Percentiles rank a stretch among this genome's conserved stretches.
These are phyloP conservation scores for Melanotaenia trifasciata DNA, from an alignment of 2,797 vertebrate species.

Conservation along the genomic window DNA sequence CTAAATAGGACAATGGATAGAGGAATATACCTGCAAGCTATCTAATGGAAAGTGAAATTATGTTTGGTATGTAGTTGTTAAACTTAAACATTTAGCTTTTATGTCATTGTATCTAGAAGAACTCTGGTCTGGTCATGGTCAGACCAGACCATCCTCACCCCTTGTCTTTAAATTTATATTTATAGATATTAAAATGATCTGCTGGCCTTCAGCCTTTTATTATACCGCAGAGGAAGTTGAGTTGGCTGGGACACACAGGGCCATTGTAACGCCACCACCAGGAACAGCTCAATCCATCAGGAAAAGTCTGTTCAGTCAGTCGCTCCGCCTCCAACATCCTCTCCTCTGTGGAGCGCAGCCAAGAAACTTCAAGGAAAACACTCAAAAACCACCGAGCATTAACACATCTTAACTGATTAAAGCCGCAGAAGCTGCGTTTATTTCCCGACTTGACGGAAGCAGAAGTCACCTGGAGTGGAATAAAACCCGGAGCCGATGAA, in stretches of 20 bases:
- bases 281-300: conserved; percentile 62
- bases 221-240: conserved; percentile 62
- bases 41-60: too few species aligned
- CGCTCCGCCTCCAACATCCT: conserved; percentile 78
- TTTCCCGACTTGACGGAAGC: conserved; percentile 17
- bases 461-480: background rate
- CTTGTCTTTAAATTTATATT: too few species aligned
- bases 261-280: conserved; percentile 59
- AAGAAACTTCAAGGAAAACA: conserved; percentile 64
- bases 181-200: conserved; percentile 18
- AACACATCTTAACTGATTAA: background rate
- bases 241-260: conserved; percentile 60
- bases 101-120: too few species aligned
- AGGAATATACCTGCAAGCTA: too few species aligned
- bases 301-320: conserved; percentile 44
- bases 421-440: background rate
- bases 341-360: conserved; percentile 38
- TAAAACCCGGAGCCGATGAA: conserved; percentile 49
- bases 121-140: too few species aligned
- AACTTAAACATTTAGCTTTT: too few species aligned
- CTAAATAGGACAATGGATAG: too few species aligned
- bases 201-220: conserved; percentile 17
- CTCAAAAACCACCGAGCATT: background rate
- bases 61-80: too few species aligned
- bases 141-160: too few species aligned